phyloP scores from a whole-genome alignment of 2,113 vertebrate species.

The Pimephales promelas region DNA sequence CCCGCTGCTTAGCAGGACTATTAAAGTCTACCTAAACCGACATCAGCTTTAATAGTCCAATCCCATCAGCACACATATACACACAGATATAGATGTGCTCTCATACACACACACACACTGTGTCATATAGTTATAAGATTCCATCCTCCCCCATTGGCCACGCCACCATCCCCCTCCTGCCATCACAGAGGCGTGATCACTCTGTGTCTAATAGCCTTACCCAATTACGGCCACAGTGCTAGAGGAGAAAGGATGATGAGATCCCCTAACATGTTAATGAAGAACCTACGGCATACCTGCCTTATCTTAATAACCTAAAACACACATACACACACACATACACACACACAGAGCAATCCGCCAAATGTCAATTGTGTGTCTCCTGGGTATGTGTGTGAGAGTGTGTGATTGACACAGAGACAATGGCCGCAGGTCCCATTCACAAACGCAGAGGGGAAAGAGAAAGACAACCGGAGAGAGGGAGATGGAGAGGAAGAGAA shows the following conservation, averaged over 20 bases:
- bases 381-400: slow-evolving; percentile 69
- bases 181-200: slow-evolving; percentile 13
- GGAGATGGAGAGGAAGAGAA: slow-evolving; percentile 15
- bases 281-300: slow-evolving; percentile 83
- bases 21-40: slow-evolving; percentile 59
- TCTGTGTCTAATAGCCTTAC: slow-evolving; percentile 65
- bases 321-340: slow-evolving; percentile 39
- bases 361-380: slow-evolving; percentile 75
- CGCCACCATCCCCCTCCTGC: slow-evolving; percentile 33
- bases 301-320: slow-evolving; percentile 85
- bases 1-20: slow-evolving; percentile 70
- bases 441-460: slow-evolving; percentile 54
- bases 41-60: slow-evolving; percentile 53
- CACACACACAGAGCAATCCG: slow-evolving; percentile 58
- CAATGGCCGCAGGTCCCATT: slow-evolving; percentile 72
- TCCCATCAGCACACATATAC: slow-evolving; percentile 47
- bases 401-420: slow-evolving; percentile 70
- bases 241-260: slow-evolving; percentile 76
- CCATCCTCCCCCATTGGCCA: slow-evolving; percentile 8
- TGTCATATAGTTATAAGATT: slow-evolving; percentile 1
- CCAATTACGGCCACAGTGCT: slow-evolving; percentile 84
- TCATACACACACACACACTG: slow-evolving; percentile 13
- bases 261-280: slow-evolving; percentile 79
- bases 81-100: slow-evolving; percentile 36
- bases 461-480: not conserved